Evolutionary conservation across 2,888 invertebrate genomes (phyloP).

Genomic region (Myathropa florea): DNA sequence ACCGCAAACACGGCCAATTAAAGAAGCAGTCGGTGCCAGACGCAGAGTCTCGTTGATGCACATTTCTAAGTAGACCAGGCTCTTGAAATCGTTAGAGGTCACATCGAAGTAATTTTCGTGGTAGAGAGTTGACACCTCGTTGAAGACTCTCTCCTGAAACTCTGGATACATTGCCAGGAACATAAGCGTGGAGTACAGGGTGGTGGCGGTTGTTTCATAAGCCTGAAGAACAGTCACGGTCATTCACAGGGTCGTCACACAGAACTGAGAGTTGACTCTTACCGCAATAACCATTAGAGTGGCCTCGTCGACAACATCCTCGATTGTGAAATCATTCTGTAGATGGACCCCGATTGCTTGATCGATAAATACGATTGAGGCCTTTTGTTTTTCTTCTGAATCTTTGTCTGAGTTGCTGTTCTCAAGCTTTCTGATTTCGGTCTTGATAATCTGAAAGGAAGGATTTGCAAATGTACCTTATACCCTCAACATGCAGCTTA

Average conservation of each 20-base stretch:
- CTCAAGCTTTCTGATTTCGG: not conserved
- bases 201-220: conserved; percentile 73
- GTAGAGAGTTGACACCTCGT: conserved; percentile 73
- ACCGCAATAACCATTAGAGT: conserved; percentile 70
- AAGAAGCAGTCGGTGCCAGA: conserved; percentile 70
- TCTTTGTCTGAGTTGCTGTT: not conserved
- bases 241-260: not conserved
- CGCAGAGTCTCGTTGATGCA: conserved; percentile 72
- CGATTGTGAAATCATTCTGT: conserved; percentile 50
- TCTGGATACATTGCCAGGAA: conserved; percentile 73
- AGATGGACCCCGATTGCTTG: conserved; percentile 67
- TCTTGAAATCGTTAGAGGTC: conserved; percentile 52
- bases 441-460: not conserved
- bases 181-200: conserved; percentile 72
- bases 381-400: not conserved
- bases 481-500: not conserved
- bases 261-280: not conserved
- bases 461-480: not conserved
- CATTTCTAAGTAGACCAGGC: conserved; percentile 73
- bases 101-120: conserved; percentile 72
- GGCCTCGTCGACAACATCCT: conserved; percentile 67
- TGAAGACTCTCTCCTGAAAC: conserved; percentile 72
- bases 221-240: conserved; percentile 51
- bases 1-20: conserved; percentile 64
- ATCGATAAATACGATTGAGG: conserved; percentile 64